Evolutionary conservation across 2,113 vertebrate species (phyloP).

Genomic region (Rynchops niger): DNA sequence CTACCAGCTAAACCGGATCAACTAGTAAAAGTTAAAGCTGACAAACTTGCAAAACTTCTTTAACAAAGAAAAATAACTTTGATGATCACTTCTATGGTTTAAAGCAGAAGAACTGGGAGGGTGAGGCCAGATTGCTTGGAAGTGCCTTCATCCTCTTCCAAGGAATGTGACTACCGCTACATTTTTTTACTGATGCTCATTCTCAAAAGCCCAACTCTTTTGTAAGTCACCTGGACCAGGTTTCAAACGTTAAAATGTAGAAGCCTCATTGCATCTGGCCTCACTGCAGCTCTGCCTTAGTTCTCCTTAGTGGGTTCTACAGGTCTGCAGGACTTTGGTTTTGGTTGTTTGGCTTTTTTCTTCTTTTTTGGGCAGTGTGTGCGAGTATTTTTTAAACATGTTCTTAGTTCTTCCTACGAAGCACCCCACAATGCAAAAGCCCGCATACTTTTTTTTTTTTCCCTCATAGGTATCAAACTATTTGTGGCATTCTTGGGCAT

Average conservation of each 20-base stretch:
- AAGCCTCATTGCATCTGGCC: neutral
- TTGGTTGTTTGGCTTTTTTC: neutral
- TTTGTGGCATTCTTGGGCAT: neutral
- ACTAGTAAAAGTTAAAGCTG: slow-evolving; percentile 11
- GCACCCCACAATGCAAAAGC: neutral
- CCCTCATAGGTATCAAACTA: neutral
- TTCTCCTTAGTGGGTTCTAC: neutral
- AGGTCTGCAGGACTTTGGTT: neutral
- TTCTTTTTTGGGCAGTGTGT: neutral
- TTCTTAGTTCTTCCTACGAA: neutral
- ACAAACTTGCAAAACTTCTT: slow-evolving; percentile 1
- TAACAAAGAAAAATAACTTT: slow-evolving; percentile 17
- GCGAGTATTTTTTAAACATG: neutral
- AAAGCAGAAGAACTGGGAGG: neutral
- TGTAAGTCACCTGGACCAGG: neutral
- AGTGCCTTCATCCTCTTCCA: neutral
- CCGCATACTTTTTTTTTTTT: neutral
- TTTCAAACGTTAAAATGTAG: neutral
- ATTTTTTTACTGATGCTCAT: neutral
- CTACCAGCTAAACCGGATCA: slow-evolving; percentile 12
- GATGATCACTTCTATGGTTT: neutral
- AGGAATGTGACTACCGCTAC: neutral
- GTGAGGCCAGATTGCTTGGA: neutral
- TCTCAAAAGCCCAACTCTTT: neutral
- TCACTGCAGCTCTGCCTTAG: neutral